Evolutionary conservation across 2,797 vertebrate species (phyloP).

Genomic region (Anabacerthia variegaticeps): DNA sequence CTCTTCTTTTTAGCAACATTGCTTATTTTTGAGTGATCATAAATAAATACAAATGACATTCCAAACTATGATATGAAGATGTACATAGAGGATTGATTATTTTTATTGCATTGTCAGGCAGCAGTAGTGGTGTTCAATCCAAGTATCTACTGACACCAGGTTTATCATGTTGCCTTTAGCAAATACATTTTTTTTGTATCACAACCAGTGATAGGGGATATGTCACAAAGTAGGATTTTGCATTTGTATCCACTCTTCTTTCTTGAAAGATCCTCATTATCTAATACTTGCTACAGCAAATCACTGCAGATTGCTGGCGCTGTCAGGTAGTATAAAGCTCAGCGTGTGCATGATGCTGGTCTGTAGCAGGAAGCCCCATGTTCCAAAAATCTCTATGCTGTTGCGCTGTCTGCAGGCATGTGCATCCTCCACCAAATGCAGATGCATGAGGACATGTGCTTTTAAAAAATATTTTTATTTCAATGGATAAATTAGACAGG

Average conservation of each 20-base stretch:
- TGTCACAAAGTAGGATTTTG: not conserved
- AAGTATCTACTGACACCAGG: not conserved
- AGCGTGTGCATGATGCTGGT: not conserved
- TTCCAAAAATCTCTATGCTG: not conserved
- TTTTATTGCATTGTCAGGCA: not conserved
- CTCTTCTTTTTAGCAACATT: not conserved
- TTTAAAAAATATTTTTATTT: not conserved
- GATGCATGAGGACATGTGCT: not conserved
- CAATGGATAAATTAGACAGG: not conserved
- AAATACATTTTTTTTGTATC: not conserved
- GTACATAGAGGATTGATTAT: not conserved
- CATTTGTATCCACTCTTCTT: not conserved
- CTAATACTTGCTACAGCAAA: constrained; percentile 3
- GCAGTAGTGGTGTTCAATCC: not conserved
- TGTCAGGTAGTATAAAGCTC: constrained; percentile 40
- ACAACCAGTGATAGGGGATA: not conserved
- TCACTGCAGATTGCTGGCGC: not conserved
- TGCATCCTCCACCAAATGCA: not conserved
- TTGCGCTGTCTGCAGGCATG: not conserved
- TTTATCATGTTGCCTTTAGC: not conserved
- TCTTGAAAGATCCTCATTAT: not conserved
- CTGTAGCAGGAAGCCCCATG: not conserved
- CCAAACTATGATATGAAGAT: not conserved
- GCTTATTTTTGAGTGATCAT: not conserved
- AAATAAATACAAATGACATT: not conserved